Conservation (phyloP, 2,888 invertebrate species). For the Xestia c-nigrum region DNA sequence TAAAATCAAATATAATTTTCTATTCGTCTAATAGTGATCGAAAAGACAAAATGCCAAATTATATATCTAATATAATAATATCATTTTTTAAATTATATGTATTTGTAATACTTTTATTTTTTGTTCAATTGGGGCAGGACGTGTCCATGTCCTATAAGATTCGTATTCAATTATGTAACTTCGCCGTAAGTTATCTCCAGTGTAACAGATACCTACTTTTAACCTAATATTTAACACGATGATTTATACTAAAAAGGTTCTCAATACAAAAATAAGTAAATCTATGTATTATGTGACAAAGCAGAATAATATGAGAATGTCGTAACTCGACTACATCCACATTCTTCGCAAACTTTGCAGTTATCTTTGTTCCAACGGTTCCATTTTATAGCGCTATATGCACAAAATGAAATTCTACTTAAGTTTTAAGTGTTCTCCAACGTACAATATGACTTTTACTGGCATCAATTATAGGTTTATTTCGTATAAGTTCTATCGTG, state of each 20-base stretch:
- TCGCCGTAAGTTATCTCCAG: not conserved
- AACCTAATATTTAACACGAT: not conserved
- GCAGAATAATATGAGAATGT: not conserved
- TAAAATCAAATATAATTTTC: too few relatives aligned
- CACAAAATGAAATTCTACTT: slow-evolving; percentile 19
- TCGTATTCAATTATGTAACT: not conserved
- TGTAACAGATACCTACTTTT: not conserved
- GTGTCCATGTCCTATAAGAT: not conserved
- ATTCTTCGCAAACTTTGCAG: not conserved
- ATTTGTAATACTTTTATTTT: too few relatives aligned
- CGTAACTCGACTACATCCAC: not conserved
- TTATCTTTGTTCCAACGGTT: slow-evolving; percentile 23
- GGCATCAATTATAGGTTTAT: not conserved
- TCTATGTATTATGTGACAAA: too few relatives aligned
- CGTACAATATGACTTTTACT: not conserved
- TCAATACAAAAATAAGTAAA: not conserved
- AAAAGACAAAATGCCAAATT: too few relatives aligned
- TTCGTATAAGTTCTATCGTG: not conserved
- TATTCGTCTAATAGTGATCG: too few relatives aligned
- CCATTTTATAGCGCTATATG: slow-evolving; percentile 3
- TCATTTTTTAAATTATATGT: too few relatives aligned
- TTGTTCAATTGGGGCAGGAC: too few relatives aligned
- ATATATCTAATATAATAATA: too few relatives aligned
- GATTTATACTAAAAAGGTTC: not conserved
- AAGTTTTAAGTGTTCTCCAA: slow-evolving; percentile 10